Percentiles rank a stretch among this genome's conserved stretches.
phyloP scores from a whole-genome alignment of 2,113 vertebrate genomes.

The Pseudorasbora parva region DNA sequence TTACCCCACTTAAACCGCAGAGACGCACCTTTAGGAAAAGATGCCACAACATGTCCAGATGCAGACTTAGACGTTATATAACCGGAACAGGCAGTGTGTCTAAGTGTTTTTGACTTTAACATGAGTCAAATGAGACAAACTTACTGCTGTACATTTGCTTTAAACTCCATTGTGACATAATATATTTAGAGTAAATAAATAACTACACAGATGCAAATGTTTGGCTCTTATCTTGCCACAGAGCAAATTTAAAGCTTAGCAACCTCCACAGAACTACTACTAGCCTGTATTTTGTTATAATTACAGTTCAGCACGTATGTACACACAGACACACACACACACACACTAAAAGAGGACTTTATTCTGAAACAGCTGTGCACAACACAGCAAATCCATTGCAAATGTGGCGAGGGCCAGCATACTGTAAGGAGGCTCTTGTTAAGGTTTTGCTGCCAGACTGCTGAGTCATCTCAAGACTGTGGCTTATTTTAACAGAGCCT shows the following conservation, averaged over 20 bases:
- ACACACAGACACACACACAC: not conserved
- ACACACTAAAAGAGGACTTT: slow-evolving; percentile 14
- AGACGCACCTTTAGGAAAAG: slow-evolving; percentile 26
- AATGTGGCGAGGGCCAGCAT: slow-evolving; percentile 45
- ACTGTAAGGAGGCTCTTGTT: slow-evolving; percentile 55
- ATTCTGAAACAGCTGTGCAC: not conserved
- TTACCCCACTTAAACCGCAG: not conserved
- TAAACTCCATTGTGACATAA: not conserved
- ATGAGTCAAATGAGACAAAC: not conserved
- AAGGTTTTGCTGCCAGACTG: slow-evolving; percentile 28
- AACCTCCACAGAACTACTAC: not conserved
- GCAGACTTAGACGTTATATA: not conserved
- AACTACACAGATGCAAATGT: not conserved
- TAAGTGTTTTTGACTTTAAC: not conserved
- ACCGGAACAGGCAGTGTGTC: not conserved
- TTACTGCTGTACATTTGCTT: not conserved
- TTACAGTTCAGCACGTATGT: not conserved
- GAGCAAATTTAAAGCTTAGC: not conserved
- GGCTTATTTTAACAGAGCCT: slow-evolving; percentile 33
- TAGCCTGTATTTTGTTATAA: not conserved
- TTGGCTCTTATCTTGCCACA: not conserved
- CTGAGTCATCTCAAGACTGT: slow-evolving; percentile 34
- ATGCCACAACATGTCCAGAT: slow-evolving; percentile 24
- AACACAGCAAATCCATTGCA: not conserved
- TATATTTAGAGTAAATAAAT: slow-evolving; percentile 3